Evolutionary conservation across 2,113 vertebrate genomes (phyloP), one percentile per base, ranked within the genome.

Genomic region (Nannospalax galili): DNA sequence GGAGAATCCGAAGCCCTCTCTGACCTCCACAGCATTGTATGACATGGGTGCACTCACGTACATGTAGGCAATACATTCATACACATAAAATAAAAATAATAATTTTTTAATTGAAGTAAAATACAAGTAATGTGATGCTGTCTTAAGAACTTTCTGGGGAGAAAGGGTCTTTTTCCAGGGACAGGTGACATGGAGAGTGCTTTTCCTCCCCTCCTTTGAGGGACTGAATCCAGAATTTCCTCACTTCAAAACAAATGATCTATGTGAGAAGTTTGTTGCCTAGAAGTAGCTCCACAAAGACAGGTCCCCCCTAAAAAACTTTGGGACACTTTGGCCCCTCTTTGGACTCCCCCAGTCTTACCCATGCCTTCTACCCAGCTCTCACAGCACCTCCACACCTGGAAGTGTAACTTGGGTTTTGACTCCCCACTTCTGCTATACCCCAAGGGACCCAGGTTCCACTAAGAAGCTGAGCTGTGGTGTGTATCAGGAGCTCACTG

Each of bases 121-220:
- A 40, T 32, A 20, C 15, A 58, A 70, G 65, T 72, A 69, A 45
- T 48, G 30, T 40, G 40, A 85, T 16, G 16, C 7, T 60, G 42
- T 48, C 62, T 65, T 16, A 45, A 35, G n/a, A n/a, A 45, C 74
- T 32, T 35, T 62, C 35, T 7, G 12, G 30, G 11, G 67, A 48
- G 85, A 6, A 72, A 24, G 32, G 0, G 15, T 6, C 3, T 62
- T 60, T 11, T 4, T 58, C 52, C 3, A 11, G n/a, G 48, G 7
- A 30, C 26, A 84, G n/a, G 45, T 22, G 6, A 24, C 32, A 5
- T 22, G 0, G 7, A 74, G 4, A 48, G 5, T 0, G 5, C 32
- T 35, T 7, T n/a, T 72, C 37, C 52, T 52, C 3, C 7, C 10
- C 26, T 82, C 1, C 24, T 26, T 7, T 7, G 15, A 77, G 24